A percentile compares a stretch with the other conserved stretches of the same genome.
Conservation (phyloP, 64 coral and sea anemone genomes). For the Montipora efflorescens region DNA sequence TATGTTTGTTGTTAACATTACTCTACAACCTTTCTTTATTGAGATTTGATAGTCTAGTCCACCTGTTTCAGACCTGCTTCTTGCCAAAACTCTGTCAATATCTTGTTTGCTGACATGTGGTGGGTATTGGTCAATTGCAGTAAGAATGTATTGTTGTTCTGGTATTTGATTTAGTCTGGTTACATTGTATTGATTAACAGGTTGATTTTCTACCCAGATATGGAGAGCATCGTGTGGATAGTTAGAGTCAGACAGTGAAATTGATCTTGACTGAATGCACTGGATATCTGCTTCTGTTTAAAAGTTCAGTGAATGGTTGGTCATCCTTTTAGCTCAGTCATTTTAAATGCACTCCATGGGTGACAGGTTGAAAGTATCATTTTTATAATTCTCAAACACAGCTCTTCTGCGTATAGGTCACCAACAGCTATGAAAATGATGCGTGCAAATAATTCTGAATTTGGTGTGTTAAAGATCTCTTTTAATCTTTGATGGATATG, state of each 20-base stretch:
- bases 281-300: constrained; percentile 79
- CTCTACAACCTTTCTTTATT: constrained; percentile 52
- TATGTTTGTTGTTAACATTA: constrained; percentile 53
- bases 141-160: constrained; percentile 63
- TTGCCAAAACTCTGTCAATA: constrained; percentile 49
- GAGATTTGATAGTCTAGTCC: constrained; percentile 47
- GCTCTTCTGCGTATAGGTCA: constrained; percentile 52
- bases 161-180: constrained; percentile 53
- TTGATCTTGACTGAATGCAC: constrained; percentile 69
- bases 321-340: constrained; percentile 32
- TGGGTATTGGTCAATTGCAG: constrained; percentile 71
- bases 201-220: constrained; percentile 65
- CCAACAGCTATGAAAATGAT: constrained; percentile 73
- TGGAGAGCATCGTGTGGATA: constrained; percentile 71
- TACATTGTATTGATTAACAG: constrained; percentile 68
- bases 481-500: constrained; percentile 50
- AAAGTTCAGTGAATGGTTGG: constrained; percentile 55
- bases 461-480: constrained; percentile 68
- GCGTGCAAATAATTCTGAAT: constrained; percentile 67
- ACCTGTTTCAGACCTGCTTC: constrained; percentile 56
- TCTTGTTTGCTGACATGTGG: constrained; percentile 60
- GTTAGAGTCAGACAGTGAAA: constrained; percentile 17
- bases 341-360: constrained; percentile 32
- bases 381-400: constrained; percentile 28
- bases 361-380: constrained; percentile 11